Evolutionary conservation across 2,797 vertebrate genomes (phyloP).

Genomic region (Enteromius paludinosus): DNA sequence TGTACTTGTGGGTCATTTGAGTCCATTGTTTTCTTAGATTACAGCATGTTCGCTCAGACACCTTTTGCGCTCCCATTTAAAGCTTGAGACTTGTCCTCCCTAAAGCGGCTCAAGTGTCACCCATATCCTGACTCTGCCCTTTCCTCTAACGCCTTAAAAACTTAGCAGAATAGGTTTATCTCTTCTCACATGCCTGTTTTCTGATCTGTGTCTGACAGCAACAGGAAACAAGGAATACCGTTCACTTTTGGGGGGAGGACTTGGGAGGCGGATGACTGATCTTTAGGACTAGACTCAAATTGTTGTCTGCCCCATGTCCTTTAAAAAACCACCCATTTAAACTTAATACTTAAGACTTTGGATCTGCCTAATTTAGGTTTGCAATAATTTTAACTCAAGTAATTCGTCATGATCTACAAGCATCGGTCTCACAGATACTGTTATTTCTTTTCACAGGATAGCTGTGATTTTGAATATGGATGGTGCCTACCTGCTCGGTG

Average conservation of each 20-base stretch:
- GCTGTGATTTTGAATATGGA: constrained; percentile 21
- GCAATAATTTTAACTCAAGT: constrained; percentile 26
- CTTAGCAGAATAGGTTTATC: constrained; percentile 43
- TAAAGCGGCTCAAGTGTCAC: constrained; percentile 35
- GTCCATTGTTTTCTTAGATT: constrained; percentile 39
- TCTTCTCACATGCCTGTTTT: constrained; percentile 35
- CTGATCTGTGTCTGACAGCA: constrained; percentile 49
- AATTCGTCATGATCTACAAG: constrained; percentile 11
- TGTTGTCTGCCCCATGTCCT: constrained; percentile 30
- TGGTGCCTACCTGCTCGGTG: constrained; percentile 56
- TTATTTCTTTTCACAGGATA: constrained; percentile 13
- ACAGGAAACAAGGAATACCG: constrained; percentile 55
- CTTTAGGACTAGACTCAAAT: constrained; percentile 17
- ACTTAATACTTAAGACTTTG: constrained; percentile 28
- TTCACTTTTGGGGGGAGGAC: constrained; percentile 1
- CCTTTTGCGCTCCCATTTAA: constrained; percentile 3
- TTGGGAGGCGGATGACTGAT: constrained; percentile 36
- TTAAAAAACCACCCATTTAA: constrained; percentile 33
- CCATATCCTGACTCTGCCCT: constrained; percentile 31
- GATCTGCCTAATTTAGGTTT: constrained; percentile 24
- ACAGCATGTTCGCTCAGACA: constrained; percentile 29
- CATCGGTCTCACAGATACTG: constrained; percentile 5
- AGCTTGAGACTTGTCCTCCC: constrained; percentile 17
- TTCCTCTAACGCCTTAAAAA: constrained; percentile 38
- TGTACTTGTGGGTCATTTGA: constrained; percentile 13